Conservation (phyloP, 2,888 invertebrate genomes). For the Drosophila anceps region DNA sequence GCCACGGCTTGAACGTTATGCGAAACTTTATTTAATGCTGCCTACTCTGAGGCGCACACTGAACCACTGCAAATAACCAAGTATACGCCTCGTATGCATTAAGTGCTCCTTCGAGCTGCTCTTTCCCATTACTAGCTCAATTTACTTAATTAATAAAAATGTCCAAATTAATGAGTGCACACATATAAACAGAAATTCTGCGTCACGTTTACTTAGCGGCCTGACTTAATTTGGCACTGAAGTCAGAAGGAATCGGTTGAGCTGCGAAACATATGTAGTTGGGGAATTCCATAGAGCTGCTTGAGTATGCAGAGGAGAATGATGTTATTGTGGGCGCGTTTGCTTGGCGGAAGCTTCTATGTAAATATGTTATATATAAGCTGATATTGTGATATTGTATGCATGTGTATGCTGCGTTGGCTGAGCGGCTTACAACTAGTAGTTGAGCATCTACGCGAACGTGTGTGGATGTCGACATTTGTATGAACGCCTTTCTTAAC, state of each 20-base stretch:
- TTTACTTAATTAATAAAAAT: constrained; percentile 79
- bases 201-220: constrained; percentile 25
- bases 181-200: constrained; percentile 26
- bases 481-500: not conserved
- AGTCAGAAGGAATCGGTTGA: not conserved
- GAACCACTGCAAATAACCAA: constrained; percentile 65
- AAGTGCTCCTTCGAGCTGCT: constrained; percentile 23
- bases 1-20: constrained; percentile 17
- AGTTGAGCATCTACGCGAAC: not conserved
- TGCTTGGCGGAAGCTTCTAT: not conserved
- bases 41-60: constrained; percentile 44
- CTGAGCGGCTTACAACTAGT: not conserved
- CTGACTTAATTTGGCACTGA: constrained; percentile 6
- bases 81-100: constrained; percentile 55
- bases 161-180: constrained; percentile 47
- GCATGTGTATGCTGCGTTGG: not conserved
- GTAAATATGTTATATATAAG: not conserved
- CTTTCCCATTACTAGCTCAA: constrained; percentile 46
- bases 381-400: not conserved
- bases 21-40: constrained; percentile 50
- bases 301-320: not conserved
- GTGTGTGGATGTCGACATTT: not conserved
- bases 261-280: not conserved
- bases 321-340: not conserved
- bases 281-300: not conserved